Conservation (phyloP, 2,888 invertebrate species). For the Drosophila lacicola region DNA sequence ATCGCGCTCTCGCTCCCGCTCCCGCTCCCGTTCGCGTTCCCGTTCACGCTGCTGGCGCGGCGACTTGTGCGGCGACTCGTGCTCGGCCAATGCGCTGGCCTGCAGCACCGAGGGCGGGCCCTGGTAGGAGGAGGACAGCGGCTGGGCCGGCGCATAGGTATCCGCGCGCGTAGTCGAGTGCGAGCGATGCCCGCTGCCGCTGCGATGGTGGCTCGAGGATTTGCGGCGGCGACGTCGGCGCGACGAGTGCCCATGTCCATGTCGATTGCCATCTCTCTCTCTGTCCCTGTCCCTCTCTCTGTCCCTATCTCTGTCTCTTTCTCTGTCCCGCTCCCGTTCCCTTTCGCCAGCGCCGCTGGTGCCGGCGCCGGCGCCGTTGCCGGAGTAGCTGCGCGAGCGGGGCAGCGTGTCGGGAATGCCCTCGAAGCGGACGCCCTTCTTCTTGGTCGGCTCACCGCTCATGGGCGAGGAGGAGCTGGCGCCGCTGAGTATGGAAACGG, state of each 20-base stretch:
- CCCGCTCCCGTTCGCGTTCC: conserved; percentile 37
- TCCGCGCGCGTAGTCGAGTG: conserved; percentile 82
- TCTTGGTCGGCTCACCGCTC: conserved; percentile 81
- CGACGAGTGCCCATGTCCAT: conserved; percentile 74
- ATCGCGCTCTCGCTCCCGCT: conserved; percentile 63
- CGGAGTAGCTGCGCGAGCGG: conserved; percentile 86
- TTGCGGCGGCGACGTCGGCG: conserved; percentile 82
- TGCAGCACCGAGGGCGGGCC: conserved; percentile 74
- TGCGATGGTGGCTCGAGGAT: conserved; percentile 81
- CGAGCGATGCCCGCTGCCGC: conserved; percentile 78
- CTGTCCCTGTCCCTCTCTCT: conserved; percentile 62
- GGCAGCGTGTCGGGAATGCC: conserved; percentile 85
- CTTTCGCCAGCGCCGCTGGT: conserved; percentile 62
- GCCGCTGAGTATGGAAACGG: conserved; percentile 81
- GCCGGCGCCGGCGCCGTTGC: conserved; percentile 84
- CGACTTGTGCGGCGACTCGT: conserved; percentile 47
- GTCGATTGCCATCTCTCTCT: conserved; percentile 61
- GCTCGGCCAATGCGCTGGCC: conserved; percentile 24
- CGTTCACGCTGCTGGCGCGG: conserved; percentile 59
- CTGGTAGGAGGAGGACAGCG: conserved; percentile 83
- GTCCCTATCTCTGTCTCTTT: conserved; percentile 40
- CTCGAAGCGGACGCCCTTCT: conserved; percentile 85
- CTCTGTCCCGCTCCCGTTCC: conserved; percentile 30
- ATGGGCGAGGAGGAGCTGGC: conserved; percentile 82
- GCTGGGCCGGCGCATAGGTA: conserved; percentile 82